Evolutionary conservation across 2,888 invertebrate species (phyloP), one percentile per base, ranked within the genome.

Genomic region (Pycnomerus fuliginosus): DNA sequence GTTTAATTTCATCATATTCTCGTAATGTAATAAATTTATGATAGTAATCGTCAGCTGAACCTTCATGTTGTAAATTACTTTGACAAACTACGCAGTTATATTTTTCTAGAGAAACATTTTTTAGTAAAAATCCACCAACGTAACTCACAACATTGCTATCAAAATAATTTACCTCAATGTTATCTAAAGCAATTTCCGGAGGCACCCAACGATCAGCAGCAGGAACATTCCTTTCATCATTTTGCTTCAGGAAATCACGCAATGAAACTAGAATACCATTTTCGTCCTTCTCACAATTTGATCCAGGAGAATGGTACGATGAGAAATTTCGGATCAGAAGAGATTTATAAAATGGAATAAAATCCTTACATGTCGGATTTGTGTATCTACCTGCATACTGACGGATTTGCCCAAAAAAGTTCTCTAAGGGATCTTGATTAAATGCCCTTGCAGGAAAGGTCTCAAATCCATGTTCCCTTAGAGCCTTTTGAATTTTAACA

Each of bases 11-110:
- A 10, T 22, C 23, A 33, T 33, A 33, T 33, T 33, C 33, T 4
- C 12, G 22, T 13, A 17, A 20, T 13, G 14, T 10, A 12, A 33
- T 22, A 7, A 33, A 22, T 10, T 16, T 14, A 20, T 33, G 33
- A 15, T 33, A 22, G 13, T 8, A n/a, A 12, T 5, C 10, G 13
- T 22, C 22, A n/a, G 22, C 20, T 16, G n/a, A 3, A 11, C 33
- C 33, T 16, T n/a, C 11, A 33, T 33, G 33, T 22, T 22, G 10
- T 22, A 33, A 11, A 22, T 22, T 33, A 33, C 23, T 14, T 3
- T 8, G 20, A 10, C 33, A 33, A 15, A 17, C 22, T 1, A 20
- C 12, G 5, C 33, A 33, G 8, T 12, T 10, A 8, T 13, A 11
- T 22, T 22, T 12, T 15, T 4, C 20, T 11, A 14, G 20, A 13